Evolutionary conservation across 1,140 invertebrate species (phyloP), one percentile per base, ranked within the genome.

Genomic region (Lucilia sericata): DNA sequence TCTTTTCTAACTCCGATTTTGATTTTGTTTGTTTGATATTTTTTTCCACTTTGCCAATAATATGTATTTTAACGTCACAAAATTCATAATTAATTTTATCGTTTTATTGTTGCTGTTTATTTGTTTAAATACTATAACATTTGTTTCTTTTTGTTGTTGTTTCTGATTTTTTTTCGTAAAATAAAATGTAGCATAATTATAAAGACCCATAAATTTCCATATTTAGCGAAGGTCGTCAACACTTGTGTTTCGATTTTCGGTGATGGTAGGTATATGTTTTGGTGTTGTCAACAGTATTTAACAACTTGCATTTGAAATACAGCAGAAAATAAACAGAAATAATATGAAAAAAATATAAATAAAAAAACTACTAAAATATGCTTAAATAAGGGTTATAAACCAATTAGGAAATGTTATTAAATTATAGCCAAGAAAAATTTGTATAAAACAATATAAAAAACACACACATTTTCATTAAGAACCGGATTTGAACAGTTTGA

Each of bases 141-240:
- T 42, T 42, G 42, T 42, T 74, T 74, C 10, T 34, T n/a, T n/a
- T n/a, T 74, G 74, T 74, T 34, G 74, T 74, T 74, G 65, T 74
- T 55, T 74, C 8, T 74, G 25, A 30, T 8, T 42, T 42, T 42
- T 42, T 3, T 42, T 42, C 42, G 42, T 42, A 42, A 42, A 42
- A 74, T 12, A 30, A 74, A 74, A 21, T 42, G 42, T 42, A 42
- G 34, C 74, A 74, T 74, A 74, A 74, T 74, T 74, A 74, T 30
- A 74, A 30, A 74, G 74, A 74, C 74, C 74, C 74, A 74, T 74
- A 74, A 74, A 74, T 74, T 74, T 74, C 74, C 74, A 74, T 74
- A 74, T 74, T 74, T 74, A 74, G 74, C 74, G 74, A 74, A 74
- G 74, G 74, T 74, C 74, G 74, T 74, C 74, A 74, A 74, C 74